These are phyloP conservation scores for Meloidogyne chitwoodi DNA, from an alignment of 1,140 invertebrate species.

Conservation along the genomic window DNA sequence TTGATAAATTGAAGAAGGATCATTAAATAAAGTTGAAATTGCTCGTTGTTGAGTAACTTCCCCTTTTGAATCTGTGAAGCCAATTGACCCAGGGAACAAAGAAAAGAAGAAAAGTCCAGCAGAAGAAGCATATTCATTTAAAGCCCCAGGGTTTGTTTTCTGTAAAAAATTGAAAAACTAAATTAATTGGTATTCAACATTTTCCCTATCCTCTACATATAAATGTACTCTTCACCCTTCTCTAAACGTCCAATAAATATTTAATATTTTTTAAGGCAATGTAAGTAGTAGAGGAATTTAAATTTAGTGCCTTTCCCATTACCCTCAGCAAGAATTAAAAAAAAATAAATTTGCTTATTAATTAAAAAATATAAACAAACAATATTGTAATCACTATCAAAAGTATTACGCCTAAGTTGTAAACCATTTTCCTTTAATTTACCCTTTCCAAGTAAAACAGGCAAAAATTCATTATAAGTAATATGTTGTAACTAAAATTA, in stretches of 20 bases:
- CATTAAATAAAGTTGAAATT: conserved; percentile 42
- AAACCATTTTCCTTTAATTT: conserved; percentile 37
- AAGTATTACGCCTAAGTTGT: conserved; percentile 38
- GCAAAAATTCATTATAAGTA: conserved; percentile 61
- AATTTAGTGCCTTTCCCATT: no score
- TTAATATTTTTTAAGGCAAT: no score
- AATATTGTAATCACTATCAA: conserved; percentile 55
- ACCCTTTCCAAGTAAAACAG: conserved; percentile 58
- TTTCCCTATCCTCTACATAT: not conserved
- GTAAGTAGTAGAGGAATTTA: no score
- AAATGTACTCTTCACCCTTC: no score
- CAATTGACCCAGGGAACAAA: conserved; percentile 45
- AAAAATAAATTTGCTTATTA: no score
- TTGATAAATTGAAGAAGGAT: conserved; percentile 45
- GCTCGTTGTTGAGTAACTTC: conserved; percentile 12
- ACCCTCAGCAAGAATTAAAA: no score
- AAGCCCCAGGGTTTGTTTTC: conserved; percentile 46
- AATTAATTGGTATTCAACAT: conserved; percentile 50
- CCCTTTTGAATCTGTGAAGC: conserved; percentile 26
- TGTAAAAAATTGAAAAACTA: conserved; percentile 40
- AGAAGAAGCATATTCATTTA: conserved; percentile 55
- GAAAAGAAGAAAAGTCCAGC: conserved; percentile 55
- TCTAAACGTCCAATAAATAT: no score
- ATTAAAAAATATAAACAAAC: conserved; percentile 20
- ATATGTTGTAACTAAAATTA: conserved; percentile 50